These are phyloP conservation scores for Clepsis dumicolana DNA, from an alignment of 2,888 invertebrate species.

Conservation along the genomic window DNA sequence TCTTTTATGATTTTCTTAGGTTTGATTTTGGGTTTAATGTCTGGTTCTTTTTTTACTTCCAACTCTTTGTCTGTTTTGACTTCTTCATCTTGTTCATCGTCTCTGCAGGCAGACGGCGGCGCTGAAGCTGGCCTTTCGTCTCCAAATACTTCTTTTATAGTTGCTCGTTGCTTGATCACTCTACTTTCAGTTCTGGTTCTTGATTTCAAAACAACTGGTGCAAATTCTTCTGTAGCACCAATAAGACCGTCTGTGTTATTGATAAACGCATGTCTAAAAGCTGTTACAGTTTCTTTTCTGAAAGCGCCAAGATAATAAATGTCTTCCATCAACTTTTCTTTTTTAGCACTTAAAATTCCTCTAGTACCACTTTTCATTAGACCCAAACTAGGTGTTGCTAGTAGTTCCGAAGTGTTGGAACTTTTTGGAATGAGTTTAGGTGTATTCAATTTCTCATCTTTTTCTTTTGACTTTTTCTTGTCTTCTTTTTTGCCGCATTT, in stretches of 20 bases:
- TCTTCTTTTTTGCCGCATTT: conserved; percentile 88
- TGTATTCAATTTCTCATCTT: conserved; percentile 82
- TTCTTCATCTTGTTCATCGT: conserved; percentile 70
- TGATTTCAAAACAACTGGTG: conserved; percentile 90
- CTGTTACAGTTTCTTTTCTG: conserved; percentile 89
- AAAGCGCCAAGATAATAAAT: conserved; percentile 88
- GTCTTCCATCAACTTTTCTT: conserved; percentile 84
- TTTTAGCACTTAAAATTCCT: conserved; percentile 73
- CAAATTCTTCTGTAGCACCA: conserved; percentile 87
- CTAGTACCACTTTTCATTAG: conserved; percentile 73
- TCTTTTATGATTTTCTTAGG: conserved; percentile 77
- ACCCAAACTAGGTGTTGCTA: conserved; percentile 88
- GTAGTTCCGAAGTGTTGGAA: conserved; percentile 82
- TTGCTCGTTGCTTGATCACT: conserved; percentile 89
- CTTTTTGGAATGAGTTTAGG: conserved; percentile 86
- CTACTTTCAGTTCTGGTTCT: conserved; percentile 92
- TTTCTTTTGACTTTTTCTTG: conserved; percentile 84
- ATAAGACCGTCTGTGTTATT: conserved; percentile 87
- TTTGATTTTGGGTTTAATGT: conserved; percentile 72
- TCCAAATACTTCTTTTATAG: conserved; percentile 94
- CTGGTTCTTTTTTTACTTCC: conserved; percentile 69
- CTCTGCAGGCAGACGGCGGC: conserved; percentile 89
- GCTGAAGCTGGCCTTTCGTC: conserved; percentile 93
- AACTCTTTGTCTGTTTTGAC: conserved; percentile 61
- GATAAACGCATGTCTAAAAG: conserved; percentile 88